Evolutionary conservation across 2,888 invertebrate genomes (phyloP), one percentile per base, ranked within the genome.

Genomic region (Ceriagrion tenellum): DNA sequence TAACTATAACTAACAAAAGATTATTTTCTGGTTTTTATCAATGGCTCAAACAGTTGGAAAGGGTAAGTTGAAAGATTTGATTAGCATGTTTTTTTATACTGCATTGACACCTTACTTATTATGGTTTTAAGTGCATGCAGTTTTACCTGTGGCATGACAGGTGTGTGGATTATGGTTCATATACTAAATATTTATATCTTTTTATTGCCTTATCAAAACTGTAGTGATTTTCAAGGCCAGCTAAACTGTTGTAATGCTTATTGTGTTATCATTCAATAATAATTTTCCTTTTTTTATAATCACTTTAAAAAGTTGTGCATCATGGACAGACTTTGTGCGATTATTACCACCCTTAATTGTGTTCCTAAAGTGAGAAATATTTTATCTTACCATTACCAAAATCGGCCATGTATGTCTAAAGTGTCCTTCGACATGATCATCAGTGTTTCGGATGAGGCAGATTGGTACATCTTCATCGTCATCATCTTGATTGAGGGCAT

Each of bases 31-130:
- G 88, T 95, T 95, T 95, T 88, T 88, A 95, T 88, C 88, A 95
- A 95, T 95, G 96, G 95, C 59, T 90, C 95, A 95, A 88, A 95
- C 96, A 96, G 96, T 96, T 95, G 95, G 95, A 55, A 95, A 95
- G 95, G 96, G 96, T 96, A 95, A 96, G 96, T 96, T 88, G 88
- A 74, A 90, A 90, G 69, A 90, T 95, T 89, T 95, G 59, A 90
- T 74, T 88, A 81, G 90, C 91, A 69, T 91, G 26, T 91, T 95
- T 35, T 95, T 35, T 40, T 81, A 91, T 35, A 10, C n/a, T 74
- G 55, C 81, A 69, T 59, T 95, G 55, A 88, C 55, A n/a, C 55
- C 55, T n/a, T 40, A 56, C n/a, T 59, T 93, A 56, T 63, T 12
- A 59, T 55, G 30, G 30, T 63, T 40, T 63, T 59, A 40, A 26